Evolutionary conservation across 2,888 invertebrate genomes (phyloP).

Genomic region (Augiades crinisus): DNA sequence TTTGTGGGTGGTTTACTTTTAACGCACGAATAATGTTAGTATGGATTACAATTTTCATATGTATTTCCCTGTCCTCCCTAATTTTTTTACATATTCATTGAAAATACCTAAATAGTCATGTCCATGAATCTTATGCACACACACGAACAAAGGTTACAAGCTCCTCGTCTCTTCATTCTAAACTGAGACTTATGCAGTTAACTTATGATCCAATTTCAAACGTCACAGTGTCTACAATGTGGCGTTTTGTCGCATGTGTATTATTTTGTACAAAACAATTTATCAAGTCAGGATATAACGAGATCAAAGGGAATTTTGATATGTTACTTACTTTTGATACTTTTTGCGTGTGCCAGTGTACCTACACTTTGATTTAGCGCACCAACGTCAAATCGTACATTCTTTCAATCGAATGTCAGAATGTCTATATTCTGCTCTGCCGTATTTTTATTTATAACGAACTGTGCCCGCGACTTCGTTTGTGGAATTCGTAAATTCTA

Average conservation of each 20-base stretch:
- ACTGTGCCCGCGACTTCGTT: no score
- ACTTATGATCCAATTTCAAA: background rate
- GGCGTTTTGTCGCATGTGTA: background rate
- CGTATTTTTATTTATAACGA: no score
- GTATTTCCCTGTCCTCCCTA: background rate
- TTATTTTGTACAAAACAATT: slow-evolving; percentile 24
- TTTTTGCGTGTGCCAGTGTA: background rate
- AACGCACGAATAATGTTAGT: no score
- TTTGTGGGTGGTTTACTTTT: no score
- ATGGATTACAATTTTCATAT: no score
- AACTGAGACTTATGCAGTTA: background rate
- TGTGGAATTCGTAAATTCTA: no score
- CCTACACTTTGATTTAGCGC: slow-evolving; percentile 17
- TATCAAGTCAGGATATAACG: slow-evolving; percentile 28
- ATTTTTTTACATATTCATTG: background rate
- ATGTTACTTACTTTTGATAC: slow-evolving; percentile 21
- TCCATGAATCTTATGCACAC: background rate
- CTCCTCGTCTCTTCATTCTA: background rate
- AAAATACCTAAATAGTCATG: background rate
- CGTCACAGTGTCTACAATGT: slow-evolving; percentile 13
- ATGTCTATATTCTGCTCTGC: slow-evolving; percentile 17
- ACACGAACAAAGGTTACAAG: background rate
- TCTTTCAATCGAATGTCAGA: slow-evolving; percentile 13
- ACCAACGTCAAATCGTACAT: slow-evolving; percentile 12
- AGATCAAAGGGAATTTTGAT: slow-evolving; percentile 33